These are phyloP conservation scores for Camptogramma bilineatum DNA, from an alignment of 2,888 invertebrate genomes.

Conservation along the genomic window DNA sequence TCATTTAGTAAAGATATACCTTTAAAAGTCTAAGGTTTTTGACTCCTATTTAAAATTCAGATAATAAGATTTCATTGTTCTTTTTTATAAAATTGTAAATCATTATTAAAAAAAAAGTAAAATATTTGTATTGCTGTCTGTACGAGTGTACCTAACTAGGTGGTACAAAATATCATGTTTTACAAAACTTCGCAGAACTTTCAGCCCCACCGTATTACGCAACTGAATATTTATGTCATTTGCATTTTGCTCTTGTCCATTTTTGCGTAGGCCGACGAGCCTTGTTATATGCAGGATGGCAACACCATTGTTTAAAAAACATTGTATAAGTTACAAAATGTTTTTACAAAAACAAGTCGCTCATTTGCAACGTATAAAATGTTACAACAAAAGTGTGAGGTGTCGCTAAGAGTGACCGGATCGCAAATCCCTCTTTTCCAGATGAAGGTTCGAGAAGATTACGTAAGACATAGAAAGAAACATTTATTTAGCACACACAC, in stretches of 20 bases:
- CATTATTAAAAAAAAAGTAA: no score
- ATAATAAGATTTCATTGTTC: no score
- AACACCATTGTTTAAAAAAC: constrained; percentile 13
- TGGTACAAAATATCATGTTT: constrained; percentile 20
- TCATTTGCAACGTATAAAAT: background rate
- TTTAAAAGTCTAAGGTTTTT: no score
- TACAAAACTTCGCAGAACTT: constrained; percentile 25
- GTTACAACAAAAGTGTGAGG: no score
- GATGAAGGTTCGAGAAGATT: no score
- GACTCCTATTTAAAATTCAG: no score
- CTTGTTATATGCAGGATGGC: background rate
- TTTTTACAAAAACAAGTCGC: background rate
- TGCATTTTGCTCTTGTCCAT: constrained; percentile 27
- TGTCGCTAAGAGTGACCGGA: no score
- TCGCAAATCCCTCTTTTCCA: no score
- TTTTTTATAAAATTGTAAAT: no score
- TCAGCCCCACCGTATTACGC: constrained; percentile 14
- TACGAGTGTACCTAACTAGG: constrained; percentile 16
- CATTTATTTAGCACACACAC: no score
- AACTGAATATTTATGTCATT: constrained; percentile 29
- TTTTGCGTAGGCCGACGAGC: constrained; percentile 15
- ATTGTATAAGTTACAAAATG: constrained; percentile 3
- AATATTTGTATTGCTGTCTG: background rate
- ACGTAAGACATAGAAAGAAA: no score
- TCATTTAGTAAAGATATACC: no score